Conservation (phyloP, 2,888 invertebrate species). For the Andrena fulva region DNA sequence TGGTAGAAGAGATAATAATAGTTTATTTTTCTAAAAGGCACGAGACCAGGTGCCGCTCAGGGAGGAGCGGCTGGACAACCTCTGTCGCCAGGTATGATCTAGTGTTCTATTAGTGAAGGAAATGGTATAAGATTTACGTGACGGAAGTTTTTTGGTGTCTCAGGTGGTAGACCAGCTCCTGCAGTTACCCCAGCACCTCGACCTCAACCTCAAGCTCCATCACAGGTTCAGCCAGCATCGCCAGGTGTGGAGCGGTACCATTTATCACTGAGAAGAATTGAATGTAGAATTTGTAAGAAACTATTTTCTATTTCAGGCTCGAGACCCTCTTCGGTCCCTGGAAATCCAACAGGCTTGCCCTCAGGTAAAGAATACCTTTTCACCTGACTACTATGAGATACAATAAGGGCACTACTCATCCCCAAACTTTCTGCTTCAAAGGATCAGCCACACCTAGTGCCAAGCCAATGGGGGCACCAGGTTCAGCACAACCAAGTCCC, state of each 20-base stretch:
- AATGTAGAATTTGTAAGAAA: background rate
- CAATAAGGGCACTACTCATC: too few relatives aligned
- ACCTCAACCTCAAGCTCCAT: conserved; percentile 4
- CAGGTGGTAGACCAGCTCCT: conserved; percentile 20
- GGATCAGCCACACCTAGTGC: background rate
- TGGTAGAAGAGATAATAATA: background rate
- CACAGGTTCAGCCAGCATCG: conserved; percentile 35
- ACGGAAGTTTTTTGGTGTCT: background rate
- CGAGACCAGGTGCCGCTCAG: conserved; percentile 32
- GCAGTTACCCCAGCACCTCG: conserved; percentile 14
- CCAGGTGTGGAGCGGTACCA: conserved; percentile 30
- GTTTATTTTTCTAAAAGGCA: background rate
- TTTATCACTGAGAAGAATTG: background rate
- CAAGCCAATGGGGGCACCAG: conserved; percentile 29
- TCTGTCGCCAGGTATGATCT: conserved; percentile 38
- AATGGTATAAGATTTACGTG: background rate
- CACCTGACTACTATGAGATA: too few relatives aligned
- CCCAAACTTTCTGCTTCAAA: conserved; percentile 6
- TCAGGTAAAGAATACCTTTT: conserved; percentile 13
- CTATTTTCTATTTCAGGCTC: conserved; percentile 13
- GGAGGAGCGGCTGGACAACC: conserved; percentile 25
- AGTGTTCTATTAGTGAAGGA: background rate
- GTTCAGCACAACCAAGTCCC: conserved; percentile 26
- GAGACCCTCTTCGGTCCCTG: conserved; percentile 22
- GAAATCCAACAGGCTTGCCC: conserved; percentile 9